Percentiles rank a stretch among this genome's conserved stretches.
Conservation (phyloP, 1,140 invertebrate genomes). For the Zaprionus vittiger region DNA sequence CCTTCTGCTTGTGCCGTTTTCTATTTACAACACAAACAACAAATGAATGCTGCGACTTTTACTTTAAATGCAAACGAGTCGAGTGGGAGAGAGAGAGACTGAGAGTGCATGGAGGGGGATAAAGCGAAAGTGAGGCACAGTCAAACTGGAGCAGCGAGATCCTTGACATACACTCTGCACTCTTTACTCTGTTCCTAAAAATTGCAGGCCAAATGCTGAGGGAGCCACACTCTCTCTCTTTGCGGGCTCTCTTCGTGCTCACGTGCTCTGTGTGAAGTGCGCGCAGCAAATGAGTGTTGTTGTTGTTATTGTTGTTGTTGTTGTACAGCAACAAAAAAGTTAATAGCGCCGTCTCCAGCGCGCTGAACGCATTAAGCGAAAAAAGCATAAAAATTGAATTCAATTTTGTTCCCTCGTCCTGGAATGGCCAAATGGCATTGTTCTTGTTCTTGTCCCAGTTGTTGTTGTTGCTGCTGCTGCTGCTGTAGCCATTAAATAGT, state of each 20-base stretch:
- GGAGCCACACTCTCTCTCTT: slow-evolving; percentile 3
- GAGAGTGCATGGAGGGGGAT: not conserved
- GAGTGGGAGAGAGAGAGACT: not conserved
- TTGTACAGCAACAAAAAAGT: slow-evolving; percentile 50
- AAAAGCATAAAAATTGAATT: slow-evolving; percentile 64
- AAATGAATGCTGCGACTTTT: slow-evolving; percentile 55
- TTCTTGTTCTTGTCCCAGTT: slow-evolving; percentile 27
- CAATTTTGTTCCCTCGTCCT: slow-evolving; percentile 53
- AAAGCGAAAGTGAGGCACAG: not conserved
- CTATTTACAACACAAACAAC: slow-evolving; percentile 34
- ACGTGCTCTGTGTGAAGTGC: slow-evolving; percentile 54
- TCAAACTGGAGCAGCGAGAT: slow-evolving; percentile 42
- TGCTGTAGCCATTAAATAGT: slow-evolving; percentile 64
- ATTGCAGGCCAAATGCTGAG: slow-evolving; percentile 26
- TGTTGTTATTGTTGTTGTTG: slow-evolving; percentile 17
- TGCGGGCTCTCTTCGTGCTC: not conserved
- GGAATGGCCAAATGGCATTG: slow-evolving; percentile 37
- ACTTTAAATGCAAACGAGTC: slow-evolving; percentile 63
- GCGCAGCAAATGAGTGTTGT: slow-evolving; percentile 44
- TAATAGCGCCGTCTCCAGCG: slow-evolving; percentile 56
- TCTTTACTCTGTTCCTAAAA: not conserved
- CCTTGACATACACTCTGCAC: slow-evolving; percentile 41
- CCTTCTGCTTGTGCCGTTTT: not conserved
- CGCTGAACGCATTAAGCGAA: slow-evolving; percentile 63
- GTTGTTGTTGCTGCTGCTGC: slow-evolving; percentile 15